Percentiles rank a stretch among this genome's conserved stretches.
Evolutionary conservation across 2,888 invertebrate species (phyloP).

Genomic region (Aelia acuminata): DNA sequence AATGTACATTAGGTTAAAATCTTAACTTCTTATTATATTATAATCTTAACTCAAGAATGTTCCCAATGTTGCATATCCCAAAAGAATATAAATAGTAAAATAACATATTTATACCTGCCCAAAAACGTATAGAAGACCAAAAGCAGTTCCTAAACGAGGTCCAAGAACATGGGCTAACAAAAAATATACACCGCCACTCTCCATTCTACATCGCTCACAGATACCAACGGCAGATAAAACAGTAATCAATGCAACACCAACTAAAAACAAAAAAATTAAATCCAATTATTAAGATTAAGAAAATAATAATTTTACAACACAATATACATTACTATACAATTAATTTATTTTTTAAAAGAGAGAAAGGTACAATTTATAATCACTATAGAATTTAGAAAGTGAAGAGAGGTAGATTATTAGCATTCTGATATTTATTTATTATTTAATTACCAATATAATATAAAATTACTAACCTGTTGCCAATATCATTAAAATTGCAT

Average conservation of each 20-base stretch:
- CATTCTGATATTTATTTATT: too few relatives aligned
- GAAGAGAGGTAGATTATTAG: too few relatives aligned
- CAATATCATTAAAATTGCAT: constrained; percentile 85
- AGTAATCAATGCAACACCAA: constrained; percentile 90
- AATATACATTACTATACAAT: too few relatives aligned
- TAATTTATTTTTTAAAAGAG: too few relatives aligned
- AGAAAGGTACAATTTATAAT: too few relatives aligned
- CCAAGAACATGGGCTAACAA: constrained; percentile 94
- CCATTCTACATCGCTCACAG: constrained; percentile 93
- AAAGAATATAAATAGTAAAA: neutral
- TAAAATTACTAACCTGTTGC: constrained; percentile 76
- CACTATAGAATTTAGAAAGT: too few relatives aligned
- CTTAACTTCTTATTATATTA: too few relatives aligned
- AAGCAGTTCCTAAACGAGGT: constrained; percentile 91
- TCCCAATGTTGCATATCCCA: neutral
- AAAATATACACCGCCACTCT: constrained; percentile 98
- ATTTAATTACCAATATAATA: neutral
- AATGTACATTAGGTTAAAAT: neutral
- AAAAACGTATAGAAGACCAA: constrained; percentile 95
- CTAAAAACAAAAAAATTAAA: constrained; percentile 71
- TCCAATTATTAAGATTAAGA: neutral
- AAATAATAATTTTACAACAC: too few relatives aligned
- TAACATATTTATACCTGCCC: constrained; percentile 81
- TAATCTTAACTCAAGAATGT: neutral
- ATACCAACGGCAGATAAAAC: constrained; percentile 96